Base-by-base conservation (phyloP, 1,140 invertebrate species). In the Melipona quadrifasciata region DNA sequence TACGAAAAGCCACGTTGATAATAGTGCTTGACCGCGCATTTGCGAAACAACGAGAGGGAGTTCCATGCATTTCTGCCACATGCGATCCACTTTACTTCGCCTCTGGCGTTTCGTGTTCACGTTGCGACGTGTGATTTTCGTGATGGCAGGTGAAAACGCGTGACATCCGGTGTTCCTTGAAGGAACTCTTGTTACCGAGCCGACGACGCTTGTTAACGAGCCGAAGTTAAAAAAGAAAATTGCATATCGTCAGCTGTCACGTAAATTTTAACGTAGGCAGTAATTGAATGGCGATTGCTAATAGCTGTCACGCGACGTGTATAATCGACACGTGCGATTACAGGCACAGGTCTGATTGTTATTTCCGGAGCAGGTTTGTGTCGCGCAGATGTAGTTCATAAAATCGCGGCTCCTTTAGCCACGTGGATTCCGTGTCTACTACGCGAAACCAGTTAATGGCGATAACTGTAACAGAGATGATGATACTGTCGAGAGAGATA, bases 291-390 rank as follows among this genome's bases (percentile, higher is more conserved):
- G 12, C 2, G 2, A 51, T 65, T 24, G 16, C 14, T 24, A 67
- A 19, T 17, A 12, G 16, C 16, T 19, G 61, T 17, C 58, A 39
- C 27, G 71, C 27, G 58, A 75, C 11, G 39, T 55, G 53, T 8
- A 58, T 53, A 75, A 74, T 74, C 58, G 47, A n/a, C 58, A 39
- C 53, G 27, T 57, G 67, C 53, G 47, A 75, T 75, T 71, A 51
- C 11, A 34, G 55, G 10, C 65, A 39, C 47, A 6, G 10, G 51
- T 16, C n/a, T 21, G 80, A 75, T 82, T 57, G 67, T 27, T 57
- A 67, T 19, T 31, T 47, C 14, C 61, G 14, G 75, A 82, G 16
- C 61, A 67, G 61, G 57, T 19, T 2, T 47, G 39, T n/a, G 19
- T n/a, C 34, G 31, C 47, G n/a, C 1, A 47, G 39, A 61, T 83